A percentile compares a stretch with the other conserved stretches of the same genome.
phyloP scores from a whole-genome alignment of 2,888 invertebrate species.

The Clistopyga incitator region DNA sequence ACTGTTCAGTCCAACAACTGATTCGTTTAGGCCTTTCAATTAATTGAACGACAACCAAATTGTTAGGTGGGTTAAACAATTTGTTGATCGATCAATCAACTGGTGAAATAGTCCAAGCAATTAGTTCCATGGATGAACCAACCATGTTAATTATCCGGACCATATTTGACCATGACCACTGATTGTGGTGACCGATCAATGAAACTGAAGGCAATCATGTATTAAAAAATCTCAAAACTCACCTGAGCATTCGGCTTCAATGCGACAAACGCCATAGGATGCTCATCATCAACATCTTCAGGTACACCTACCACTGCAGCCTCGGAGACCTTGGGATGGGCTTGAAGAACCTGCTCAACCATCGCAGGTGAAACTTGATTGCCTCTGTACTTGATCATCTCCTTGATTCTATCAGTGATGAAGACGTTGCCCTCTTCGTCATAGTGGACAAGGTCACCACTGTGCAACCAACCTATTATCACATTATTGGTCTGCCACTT shows the following conservation, averaged over 20 bases:
- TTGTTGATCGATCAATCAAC: too few relatives aligned
- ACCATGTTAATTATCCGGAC: too few relatives aligned
- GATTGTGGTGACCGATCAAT: too few relatives aligned
- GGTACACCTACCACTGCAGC: conserved; percentile 77
- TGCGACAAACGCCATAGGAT: conserved; percentile 78
- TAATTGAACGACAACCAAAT: too few relatives aligned
- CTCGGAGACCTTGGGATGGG: conserved; percentile 77
- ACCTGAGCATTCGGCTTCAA: conserved; percentile 56
- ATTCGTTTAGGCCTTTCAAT: too few relatives aligned
- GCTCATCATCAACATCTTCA: conserved; percentile 75
- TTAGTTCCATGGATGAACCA: neutral
- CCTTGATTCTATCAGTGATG: conserved; percentile 79
- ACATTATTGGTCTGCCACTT: too few relatives aligned
- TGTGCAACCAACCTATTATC: conserved; percentile 77
- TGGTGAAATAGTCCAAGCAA: too few relatives aligned
- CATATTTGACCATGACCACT: too few relatives aligned
- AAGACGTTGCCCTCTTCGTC: conserved; percentile 77
- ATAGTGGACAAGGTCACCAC: conserved; percentile 79
- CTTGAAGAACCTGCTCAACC: conserved; percentile 76
- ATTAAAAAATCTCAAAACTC: neutral
- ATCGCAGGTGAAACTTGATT: conserved; percentile 78
- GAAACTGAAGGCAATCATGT: neutral
- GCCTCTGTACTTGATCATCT: conserved; percentile 78
- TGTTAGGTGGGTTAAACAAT: too few relatives aligned
- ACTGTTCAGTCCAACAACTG: too few relatives aligned